Evolutionary conservation across 1,140 invertebrate genomes (phyloP), one percentile per base, ranked within the genome.

Genomic region (Geopemphigus sp.): DNA sequence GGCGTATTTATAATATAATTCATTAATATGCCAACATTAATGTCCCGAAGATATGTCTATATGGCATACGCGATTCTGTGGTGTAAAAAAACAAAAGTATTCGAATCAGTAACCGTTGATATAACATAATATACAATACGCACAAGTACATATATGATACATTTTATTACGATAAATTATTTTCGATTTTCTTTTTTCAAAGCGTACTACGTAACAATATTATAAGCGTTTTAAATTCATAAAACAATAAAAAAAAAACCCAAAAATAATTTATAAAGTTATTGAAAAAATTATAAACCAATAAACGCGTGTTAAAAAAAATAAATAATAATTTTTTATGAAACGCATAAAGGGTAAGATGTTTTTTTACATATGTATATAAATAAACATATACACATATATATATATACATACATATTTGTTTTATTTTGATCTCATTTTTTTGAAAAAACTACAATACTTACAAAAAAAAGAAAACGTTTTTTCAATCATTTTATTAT

Each of bases 381-480:
- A n/a, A 26, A 17, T 24, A 24, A 8, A 10, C 26, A 50, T 50
- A 53, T 70, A 22, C 26, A 68, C 50, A 47, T 24, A 50, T 68
- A 50, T 22, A 68, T 70, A 66, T 17, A 39, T 29, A 14, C 57
- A 74, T 57, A 45, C 53, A 57, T 74, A 59, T 74, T 61, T 78
- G 22, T 78, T 78, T 78, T 78, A n/a, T 78, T n/a, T 61, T 63
- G 74, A 61, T 78, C 74, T 78, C 56, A 78, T 78, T 78, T 63
- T 78, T 76, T 22, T n/a, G 22, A 68, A 66, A 22, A 70, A 72
- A 53, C 47, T 53, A 70, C 24, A 29, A 53, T 53, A 70, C 15
- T 50, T 45, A 50, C 45, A 17, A 47, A 66, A 47, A 22, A 45
- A 19, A n/a, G 45, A 39, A 66, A 39, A 66, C 39, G 1, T 66